phyloP scores from a whole-genome alignment of 2,888 invertebrate genomes.

The Scaptomyza flava region DNA sequence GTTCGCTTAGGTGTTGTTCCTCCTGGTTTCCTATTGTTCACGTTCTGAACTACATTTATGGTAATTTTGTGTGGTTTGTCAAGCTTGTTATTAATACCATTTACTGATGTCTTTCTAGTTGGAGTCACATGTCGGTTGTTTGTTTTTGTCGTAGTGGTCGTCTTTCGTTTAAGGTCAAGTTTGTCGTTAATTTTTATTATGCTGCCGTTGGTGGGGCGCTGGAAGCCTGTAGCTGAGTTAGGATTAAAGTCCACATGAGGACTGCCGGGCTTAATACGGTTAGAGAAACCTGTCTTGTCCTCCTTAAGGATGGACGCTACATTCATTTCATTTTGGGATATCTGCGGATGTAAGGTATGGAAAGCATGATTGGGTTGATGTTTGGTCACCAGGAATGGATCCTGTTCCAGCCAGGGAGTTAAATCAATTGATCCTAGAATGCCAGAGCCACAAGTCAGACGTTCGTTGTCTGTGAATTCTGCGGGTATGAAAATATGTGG shows the following conservation, averaged over 20 bases:
- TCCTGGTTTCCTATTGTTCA: conserved; percentile 51
- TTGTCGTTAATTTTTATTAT: conserved; percentile 86
- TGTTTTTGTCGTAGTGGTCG: conserved; percentile 68
- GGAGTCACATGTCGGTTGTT: conserved; percentile 69
- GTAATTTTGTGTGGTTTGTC: conserved; percentile 73
- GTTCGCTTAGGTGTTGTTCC: conserved; percentile 70
- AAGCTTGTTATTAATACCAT: conserved; percentile 79
- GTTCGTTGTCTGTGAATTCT: conserved; percentile 80
- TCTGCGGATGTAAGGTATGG: conserved; percentile 43
- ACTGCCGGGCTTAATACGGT: conserved; percentile 62
- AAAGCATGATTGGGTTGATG: conserved; percentile 63
- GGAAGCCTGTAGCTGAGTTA: conserved; percentile 71
- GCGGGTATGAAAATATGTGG: conserved; percentile 84
- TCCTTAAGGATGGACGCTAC: conserved; percentile 54
- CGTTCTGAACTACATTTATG: conserved; percentile 52
- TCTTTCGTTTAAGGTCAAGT: conserved; percentile 86
- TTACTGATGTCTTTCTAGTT: conserved; percentile 68
- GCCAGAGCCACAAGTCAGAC: conserved; percentile 80
- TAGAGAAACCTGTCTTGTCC: conserved; percentile 76
- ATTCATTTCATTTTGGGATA: conserved; percentile 28
- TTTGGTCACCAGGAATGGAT: conserved; percentile 74
- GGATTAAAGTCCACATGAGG: conserved; percentile 71
- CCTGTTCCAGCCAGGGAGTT: conserved; percentile 83
- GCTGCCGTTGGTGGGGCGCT: conserved; percentile 66
- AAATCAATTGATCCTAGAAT: conserved; percentile 81